Conservation (phyloP, 2,797 vertebrate genomes). For the Phaenicophaeus curvirostris region DNA sequence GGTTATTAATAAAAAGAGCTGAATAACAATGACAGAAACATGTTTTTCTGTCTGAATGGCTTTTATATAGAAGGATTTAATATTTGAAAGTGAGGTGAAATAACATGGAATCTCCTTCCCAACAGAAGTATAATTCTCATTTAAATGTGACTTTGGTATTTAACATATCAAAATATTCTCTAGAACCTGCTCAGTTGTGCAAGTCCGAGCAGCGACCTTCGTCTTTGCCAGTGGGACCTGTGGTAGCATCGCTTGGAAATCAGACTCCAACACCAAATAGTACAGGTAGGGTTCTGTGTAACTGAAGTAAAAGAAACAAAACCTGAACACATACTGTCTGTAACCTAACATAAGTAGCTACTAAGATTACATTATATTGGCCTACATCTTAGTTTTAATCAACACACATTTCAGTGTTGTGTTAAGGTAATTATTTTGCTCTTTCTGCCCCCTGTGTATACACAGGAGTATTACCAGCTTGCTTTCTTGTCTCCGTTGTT, state of each 20-base stretch:
- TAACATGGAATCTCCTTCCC: background rate
- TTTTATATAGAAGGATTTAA: rapidly evolving
- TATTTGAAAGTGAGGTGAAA: background rate
- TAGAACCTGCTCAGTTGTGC: conserved; percentile 92
- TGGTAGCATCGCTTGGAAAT: conserved; percentile 91
- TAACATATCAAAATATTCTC: conserved; percentile 39
- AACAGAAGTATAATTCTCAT: background rate
- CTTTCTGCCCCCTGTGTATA: background rate
- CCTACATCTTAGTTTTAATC: background rate
- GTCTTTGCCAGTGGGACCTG: conserved; percentile 91
- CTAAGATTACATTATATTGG: background rate
- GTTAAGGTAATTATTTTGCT: background rate
- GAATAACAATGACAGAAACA: background rate
- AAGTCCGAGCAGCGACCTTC: conserved; percentile 96
- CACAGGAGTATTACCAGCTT: background rate
- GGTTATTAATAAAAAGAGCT: background rate
- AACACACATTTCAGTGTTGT: background rate
- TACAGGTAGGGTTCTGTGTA: conserved; percentile 84
- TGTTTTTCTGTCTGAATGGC: background rate
- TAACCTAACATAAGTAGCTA: background rate
- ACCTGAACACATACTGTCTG: background rate
- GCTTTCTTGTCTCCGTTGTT: background rate
- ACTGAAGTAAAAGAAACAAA: background rate
- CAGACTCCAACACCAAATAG: conserved; percentile 98
- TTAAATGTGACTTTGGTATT: background rate